phyloP scores from a whole-genome alignment of 1,140 invertebrate genomes.

The Hetaerina americana region DNA sequence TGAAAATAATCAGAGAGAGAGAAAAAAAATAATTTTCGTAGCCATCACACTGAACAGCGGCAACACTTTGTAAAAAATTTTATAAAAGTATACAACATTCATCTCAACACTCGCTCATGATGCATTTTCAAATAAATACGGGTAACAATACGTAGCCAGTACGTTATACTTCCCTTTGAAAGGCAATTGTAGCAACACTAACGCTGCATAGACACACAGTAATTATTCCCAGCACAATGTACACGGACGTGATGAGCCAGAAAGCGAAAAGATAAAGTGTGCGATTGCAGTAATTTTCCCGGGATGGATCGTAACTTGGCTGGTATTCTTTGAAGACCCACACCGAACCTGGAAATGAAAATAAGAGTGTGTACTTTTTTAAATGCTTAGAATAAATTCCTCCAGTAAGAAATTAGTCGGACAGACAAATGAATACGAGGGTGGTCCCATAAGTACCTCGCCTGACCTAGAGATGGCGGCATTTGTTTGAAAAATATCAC shows the following conservation, averaged over 20 bases:
- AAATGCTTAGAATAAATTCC: neutral
- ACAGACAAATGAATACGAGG: no score
- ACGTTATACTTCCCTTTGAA: neutral
- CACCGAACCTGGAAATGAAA: constrained; percentile 38
- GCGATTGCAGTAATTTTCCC: constrained; percentile 44
- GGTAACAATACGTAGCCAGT: no score
- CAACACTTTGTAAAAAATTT: no score
- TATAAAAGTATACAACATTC: no score
- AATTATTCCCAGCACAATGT: constrained; percentile 32
- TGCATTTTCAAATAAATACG: no score
- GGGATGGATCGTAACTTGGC: constrained; percentile 39
- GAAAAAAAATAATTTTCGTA: no score
- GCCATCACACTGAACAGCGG: no score
- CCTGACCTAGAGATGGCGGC: no score
- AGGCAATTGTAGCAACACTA: neutral
- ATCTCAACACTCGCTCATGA: no score
- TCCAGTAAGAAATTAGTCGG: neutral
- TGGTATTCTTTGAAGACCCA: constrained; percentile 52
- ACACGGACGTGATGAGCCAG: constrained; percentile 47
- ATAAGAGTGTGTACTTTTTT: constrained; percentile 5
- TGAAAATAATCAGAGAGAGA: no score
- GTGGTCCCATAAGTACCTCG: no score
- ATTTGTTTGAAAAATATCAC: no score
- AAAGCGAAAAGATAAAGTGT: constrained; percentile 53
- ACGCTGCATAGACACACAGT: neutral